Evolutionary conservation across 2,113 vertebrate genomes (phyloP), one percentile per base, ranked within the genome.

Genomic region (Gobio gobio): DNA sequence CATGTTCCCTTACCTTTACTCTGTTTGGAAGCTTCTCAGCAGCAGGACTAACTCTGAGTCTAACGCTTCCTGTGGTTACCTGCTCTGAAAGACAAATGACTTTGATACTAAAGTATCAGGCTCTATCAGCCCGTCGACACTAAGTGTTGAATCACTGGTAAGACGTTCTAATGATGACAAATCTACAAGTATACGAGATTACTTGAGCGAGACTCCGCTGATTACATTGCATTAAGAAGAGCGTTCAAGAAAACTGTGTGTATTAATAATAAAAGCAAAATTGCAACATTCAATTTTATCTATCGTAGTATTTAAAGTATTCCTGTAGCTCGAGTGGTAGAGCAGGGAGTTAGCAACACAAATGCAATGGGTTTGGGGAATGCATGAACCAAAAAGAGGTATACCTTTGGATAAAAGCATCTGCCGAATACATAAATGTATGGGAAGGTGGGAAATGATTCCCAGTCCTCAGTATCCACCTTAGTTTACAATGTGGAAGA

Each of bases 21-120:
- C 10, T 4, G 33, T 18, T 47, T n/a, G 61, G 63, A 81, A 81
- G 45, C 2, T 26, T 81, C 56, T 33, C 45, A 81, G 66, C 61
- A 66, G 61, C n/a, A 66, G 24, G 59, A 68, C 63, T 49, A 81
- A 68, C 18, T 66, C 9, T 51, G 61, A 76, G 74, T 29, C 9
- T 51, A 76, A 51, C 74, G 54, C 74, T 12, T 76, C 16, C 74
- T 54, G 49, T 1, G 12, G 26, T 20, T 76, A 54, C 77, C 77
- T 79, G 36, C 58, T 79, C 74, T 33, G 77, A 66, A 80, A 80
- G 78, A 47, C 40, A 80, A 80, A 80, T 80, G 2, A 26, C 14
- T 64, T 29, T 49, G 36, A 80, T 47, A 20, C 59, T 2, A 2
- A 36, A 24, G 3, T 78, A 78, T 61, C 56, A 61, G 59, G 59